Evolutionary conservation across 1,140 invertebrate species (phyloP).

Genomic region (Saccostrea glomerata): DNA sequence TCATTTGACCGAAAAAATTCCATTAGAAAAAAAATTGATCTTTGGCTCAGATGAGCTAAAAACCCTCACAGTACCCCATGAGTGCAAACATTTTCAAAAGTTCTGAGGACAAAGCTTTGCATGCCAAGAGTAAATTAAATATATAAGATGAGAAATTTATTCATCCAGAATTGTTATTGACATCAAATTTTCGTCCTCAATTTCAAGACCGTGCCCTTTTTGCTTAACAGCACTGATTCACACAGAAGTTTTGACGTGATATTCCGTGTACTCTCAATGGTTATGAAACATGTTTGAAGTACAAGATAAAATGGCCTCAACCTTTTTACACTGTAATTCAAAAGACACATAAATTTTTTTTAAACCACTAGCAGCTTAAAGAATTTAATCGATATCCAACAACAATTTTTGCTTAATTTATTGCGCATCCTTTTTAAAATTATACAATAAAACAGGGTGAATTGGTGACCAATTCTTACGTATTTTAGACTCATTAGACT

Average conservation of each 20-base stretch:
- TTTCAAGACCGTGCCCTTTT: background rate
- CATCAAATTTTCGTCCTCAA: background rate
- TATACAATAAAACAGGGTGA: background rate
- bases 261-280: background rate
- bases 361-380: no score
- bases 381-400: no score
- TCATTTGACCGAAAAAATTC: no score
- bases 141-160: background rate
- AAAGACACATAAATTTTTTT: no score
- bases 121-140: constrained; percentile 23
- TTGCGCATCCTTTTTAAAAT: background rate
- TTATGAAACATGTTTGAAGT: background rate
- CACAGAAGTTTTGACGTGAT: background rate
- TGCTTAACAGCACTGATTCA: background rate
- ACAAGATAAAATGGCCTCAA: background rate
- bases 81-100: no score
- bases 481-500: no score
- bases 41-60: no score
- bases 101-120: background rate
- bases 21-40: no score
- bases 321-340: no score
- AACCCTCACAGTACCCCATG: no score
- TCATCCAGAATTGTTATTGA: background rate
- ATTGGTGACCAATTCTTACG: background rate
- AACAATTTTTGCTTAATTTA: no score